Conservation (phyloP, 2,888 invertebrate species). For the Marasmarcha lunaedactyla region DNA sequence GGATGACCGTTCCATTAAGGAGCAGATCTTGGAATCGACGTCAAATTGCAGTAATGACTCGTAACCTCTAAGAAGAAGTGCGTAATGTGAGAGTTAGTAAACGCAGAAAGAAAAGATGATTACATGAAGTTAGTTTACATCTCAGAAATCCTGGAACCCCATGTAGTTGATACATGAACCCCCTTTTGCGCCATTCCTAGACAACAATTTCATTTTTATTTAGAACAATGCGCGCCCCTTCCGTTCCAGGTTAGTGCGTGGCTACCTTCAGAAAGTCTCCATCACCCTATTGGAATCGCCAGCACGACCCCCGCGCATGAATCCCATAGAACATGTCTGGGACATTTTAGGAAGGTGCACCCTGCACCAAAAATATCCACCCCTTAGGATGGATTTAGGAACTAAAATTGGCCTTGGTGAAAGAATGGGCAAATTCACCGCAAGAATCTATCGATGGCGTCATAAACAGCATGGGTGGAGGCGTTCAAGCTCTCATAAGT, state of each 20-base stretch:
- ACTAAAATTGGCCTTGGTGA: no score
- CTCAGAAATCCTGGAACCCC: constrained; percentile 4
- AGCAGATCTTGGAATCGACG: constrained; percentile 8
- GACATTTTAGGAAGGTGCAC: not conserved
- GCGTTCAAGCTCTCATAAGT: no score
- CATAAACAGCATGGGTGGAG: no score
- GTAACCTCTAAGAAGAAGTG: constrained; percentile 5
- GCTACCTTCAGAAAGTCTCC: no score
- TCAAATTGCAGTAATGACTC: constrained; percentile 7
- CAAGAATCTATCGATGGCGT: no score
- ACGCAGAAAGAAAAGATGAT: constrained; percentile 3
- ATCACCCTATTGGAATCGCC: no score
- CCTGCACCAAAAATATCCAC: not conserved
- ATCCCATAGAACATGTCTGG: not conserved
- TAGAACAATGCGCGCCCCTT: constrained; percentile 7
- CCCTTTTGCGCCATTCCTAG: constrained; percentile 7
- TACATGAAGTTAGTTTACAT: constrained; percentile 2
- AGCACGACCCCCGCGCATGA: no score
- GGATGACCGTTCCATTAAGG: constrained; percentile 7
- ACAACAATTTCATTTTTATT: constrained; percentile 7
- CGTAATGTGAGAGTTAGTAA: constrained; percentile 5
- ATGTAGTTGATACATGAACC: constrained; percentile 3
- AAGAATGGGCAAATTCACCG: constrained; percentile 1
- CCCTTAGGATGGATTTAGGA: no score
- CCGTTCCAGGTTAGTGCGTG: constrained; percentile 4